Percentiles rank a stretch among this genome's conserved stretches.
These are phyloP conservation scores for Phoeniculus purpureus DNA, from an alignment of 2,797 vertebrate species.

Conservation along the genomic window DNA sequence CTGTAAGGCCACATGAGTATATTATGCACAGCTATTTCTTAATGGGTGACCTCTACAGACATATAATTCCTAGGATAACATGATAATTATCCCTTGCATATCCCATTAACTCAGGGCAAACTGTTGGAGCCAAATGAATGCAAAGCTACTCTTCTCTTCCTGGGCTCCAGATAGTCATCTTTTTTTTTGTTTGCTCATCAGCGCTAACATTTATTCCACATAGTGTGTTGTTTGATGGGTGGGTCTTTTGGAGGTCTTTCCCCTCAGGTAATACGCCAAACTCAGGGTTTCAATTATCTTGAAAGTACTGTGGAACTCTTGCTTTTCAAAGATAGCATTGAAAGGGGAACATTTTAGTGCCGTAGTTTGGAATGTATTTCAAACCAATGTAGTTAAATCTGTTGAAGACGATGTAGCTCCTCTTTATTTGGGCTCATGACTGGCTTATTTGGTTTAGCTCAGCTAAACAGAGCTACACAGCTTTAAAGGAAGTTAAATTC, in stretches of 20 bases:
- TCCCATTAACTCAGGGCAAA: slow-evolving; percentile 62
- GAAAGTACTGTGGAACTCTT: neutral
- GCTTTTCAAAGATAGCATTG: neutral
- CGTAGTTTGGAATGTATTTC: neutral
- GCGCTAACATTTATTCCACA: neutral
- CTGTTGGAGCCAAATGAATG: slow-evolving; percentile 21
- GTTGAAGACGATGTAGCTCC: neutral
- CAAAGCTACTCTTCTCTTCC: neutral
- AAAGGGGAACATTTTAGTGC: neutral
- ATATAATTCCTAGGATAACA: slow-evolving; percentile 50
- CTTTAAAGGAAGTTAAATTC: slow-evolving; percentile 45
- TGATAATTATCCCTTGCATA: slow-evolving; percentile 60
- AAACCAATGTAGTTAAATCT: neutral
- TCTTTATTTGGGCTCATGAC: neutral
- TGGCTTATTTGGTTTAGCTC: neutral
- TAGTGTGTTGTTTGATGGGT: neutral
- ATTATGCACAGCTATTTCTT: neutral
- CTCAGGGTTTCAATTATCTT: neutral
- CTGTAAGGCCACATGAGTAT: neutral
- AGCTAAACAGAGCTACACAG: slow-evolving; percentile 13
- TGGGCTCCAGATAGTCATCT: neutral
- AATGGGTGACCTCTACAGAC: slow-evolving; percentile 46
- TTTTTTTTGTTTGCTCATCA: neutral
- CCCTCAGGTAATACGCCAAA: neutral
- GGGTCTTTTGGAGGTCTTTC: neutral